Evolutionary conservation across 2,888 invertebrate genomes (phyloP).

Genomic region (Willowsia nigromaculata): DNA sequence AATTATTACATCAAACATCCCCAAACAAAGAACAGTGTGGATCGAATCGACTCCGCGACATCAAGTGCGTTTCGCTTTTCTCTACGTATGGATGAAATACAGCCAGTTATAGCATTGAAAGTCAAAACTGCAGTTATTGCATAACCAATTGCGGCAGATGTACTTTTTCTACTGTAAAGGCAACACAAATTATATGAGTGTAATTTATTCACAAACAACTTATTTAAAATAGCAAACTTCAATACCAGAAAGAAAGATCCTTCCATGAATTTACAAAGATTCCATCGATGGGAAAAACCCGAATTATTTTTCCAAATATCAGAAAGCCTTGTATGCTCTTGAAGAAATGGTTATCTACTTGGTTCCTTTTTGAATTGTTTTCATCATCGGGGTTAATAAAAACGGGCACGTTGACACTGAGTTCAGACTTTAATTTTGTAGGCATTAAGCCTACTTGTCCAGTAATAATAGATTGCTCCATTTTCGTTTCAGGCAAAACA

Average conservation of each 20-base stretch:
- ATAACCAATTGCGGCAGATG: not conserved
- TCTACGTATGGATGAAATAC: not conserved
- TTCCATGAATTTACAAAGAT: conserved; percentile 53
- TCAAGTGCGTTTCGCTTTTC: conserved; percentile 53
- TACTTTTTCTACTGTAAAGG: conserved; percentile 17
- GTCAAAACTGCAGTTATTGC: not conserved
- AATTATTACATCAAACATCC: conserved; percentile 49
- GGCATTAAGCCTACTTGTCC: not conserved
- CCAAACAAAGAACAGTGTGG: conserved; percentile 42
- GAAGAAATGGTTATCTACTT: conserved; percentile 32
- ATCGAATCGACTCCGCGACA: conserved; percentile 38
- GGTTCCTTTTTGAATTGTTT: not conserved
- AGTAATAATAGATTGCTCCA: not conserved
- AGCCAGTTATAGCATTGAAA: conserved; percentile 21
- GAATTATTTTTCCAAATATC: conserved; percentile 71
- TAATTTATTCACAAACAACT: not conserved
- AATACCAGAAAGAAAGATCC: conserved; percentile 11
- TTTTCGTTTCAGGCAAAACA: too few relatives aligned
- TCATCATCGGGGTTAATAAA: too few relatives aligned
- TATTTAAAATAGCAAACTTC: not conserved
- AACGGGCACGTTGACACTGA: too few relatives aligned
- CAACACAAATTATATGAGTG: too few relatives aligned
- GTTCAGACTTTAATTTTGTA: not conserved
- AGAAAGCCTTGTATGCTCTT: conserved; percentile 58
- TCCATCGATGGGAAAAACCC: conserved; percentile 72